A percentile compares a stretch with the other conserved stretches of the same genome.
phyloP scores from a whole-genome alignment of 2,888 invertebrate species.

The Eucera pruinosa region DNA sequence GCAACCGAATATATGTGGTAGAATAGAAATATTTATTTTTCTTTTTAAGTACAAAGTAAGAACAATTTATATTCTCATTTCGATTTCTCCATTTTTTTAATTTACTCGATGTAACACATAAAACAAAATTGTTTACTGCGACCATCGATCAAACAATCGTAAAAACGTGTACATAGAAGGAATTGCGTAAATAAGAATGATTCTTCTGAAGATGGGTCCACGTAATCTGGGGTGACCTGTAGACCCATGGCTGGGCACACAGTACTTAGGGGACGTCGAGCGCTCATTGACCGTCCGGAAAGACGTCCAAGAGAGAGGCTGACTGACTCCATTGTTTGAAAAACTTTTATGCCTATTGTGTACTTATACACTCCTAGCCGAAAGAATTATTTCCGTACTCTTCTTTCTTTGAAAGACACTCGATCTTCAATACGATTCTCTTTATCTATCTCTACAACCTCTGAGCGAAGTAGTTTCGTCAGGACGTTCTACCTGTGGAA shows the following conservation, averaged over 20 bases:
- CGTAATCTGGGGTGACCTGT: slow-evolving; percentile 51
- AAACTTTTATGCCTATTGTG: slow-evolving; percentile 60
- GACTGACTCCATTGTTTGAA: slow-evolving; percentile 60
- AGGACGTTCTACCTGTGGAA: neutral
- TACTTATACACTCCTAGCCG: slow-evolving; percentile 38
- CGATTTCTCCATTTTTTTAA: too few relatives aligned
- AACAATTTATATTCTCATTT: too few relatives aligned
- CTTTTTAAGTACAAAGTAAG: too few relatives aligned
- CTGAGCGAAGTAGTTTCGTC: slow-evolving; percentile 50
- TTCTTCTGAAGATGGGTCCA: slow-evolving; percentile 21
- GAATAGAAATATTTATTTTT: too few relatives aligned
- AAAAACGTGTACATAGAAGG: slow-evolving; percentile 25
- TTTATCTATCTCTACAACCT: slow-evolving; percentile 38
- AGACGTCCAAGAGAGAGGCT: slow-evolving; percentile 47
- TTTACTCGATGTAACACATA: too few relatives aligned
- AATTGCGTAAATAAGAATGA: slow-evolving; percentile 38
- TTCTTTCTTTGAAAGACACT: slow-evolving; percentile 34
- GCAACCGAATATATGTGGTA: too few relatives aligned
- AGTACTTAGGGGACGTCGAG: slow-evolving; percentile 42
- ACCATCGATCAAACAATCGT: slow-evolving; percentile 39
- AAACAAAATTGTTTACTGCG: slow-evolving; percentile 6
- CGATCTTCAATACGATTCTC: slow-evolving; percentile 30
- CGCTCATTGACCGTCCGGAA: slow-evolving; percentile 56
- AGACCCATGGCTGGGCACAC: slow-evolving; percentile 46
- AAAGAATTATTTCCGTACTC: slow-evolving; percentile 54